Conservation (phyloP, 2,113 vertebrate species). For the Notechis scutatus region DNA sequence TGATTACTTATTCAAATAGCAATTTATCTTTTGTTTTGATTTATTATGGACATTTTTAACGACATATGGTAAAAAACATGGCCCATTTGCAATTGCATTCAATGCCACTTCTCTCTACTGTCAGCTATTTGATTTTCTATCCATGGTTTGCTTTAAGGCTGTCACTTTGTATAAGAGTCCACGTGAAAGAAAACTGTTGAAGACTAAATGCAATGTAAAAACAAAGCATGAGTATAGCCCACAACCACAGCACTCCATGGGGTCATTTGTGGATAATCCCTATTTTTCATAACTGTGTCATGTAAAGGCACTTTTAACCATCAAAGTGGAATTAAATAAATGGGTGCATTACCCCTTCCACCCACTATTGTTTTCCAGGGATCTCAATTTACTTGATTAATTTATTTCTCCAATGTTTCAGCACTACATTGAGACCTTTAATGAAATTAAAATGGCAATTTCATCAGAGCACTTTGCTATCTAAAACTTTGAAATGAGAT, state of each 20-base stretch:
- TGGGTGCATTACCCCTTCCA: neutral
- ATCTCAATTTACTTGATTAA: neutral
- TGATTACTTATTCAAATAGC: neutral
- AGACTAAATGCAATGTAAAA: neutral
- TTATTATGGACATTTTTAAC: neutral
- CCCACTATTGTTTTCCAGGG: neutral
- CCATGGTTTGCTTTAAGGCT: neutral
- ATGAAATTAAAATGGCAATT: neutral
- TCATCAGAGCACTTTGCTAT: neutral
- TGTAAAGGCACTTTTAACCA: neutral
- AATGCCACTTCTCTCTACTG: neutral
- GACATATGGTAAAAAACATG: neutral
- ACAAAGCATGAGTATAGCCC: neutral
- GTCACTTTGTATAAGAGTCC: neutral
- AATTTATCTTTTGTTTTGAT: neutral
- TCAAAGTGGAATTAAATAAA: neutral
- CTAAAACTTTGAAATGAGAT: neutral
- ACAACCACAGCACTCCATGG: neutral
- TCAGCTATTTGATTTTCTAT: neutral
- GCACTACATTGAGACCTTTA: neutral
- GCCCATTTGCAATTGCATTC: neutral
- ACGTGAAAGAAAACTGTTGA: neutral
- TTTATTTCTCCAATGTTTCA: neutral
- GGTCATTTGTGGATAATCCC: neutral
- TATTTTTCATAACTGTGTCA: neutral